Base-by-base conservation (phyloP, 1,140 invertebrate species). In the Aradophagus sp. region DNA sequence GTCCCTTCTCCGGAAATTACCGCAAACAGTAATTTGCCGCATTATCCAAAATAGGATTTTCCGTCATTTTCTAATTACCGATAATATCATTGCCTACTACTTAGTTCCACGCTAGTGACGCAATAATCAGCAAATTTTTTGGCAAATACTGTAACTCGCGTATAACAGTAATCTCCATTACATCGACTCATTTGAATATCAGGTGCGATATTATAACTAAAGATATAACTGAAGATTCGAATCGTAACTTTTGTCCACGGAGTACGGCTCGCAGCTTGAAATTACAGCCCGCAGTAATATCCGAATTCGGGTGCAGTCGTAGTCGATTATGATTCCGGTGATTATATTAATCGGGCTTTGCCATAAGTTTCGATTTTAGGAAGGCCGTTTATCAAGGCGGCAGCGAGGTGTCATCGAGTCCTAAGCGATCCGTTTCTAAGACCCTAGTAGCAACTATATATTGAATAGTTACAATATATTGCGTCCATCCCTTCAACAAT, bases 331-430 rank as follows among this genome's bases (percentile, higher is more conserved):
- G 45, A 65, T 65, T 65, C 36, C 17, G 17, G 47, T 66, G 53
- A 72, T 66, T 61, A 55, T 62, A 66, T 66, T 72, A 72, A 66
- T 66, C 55, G 44, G 41, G 66, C 69, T 72, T 66, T 61, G 35
- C 61, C 55, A 72, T 72, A 72, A 72, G 61, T 66, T 62, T 48
- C 55, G 42, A 66, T 72, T 73, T 73, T 68, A 73, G 36, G 59
- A 58, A 39, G 39, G 63, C 65, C 63, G 63, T 68, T 72, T 68
- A 73, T 63, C 52, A 38, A 47, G 42, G 16, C 62, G 61, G 45
- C 38, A 58, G 52, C 58, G 38, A 67, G 70, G 70, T 67, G 47
- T 59, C 59, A 56, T 65, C 48, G 19, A 45, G 44, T 27, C 44
- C 47, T 61, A 67, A 73, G 59, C 55, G 45, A 55, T 63, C n/a